phyloP scores from a whole-genome alignment of 2,113 vertebrate species.

The Panurus biarmicus region DNA sequence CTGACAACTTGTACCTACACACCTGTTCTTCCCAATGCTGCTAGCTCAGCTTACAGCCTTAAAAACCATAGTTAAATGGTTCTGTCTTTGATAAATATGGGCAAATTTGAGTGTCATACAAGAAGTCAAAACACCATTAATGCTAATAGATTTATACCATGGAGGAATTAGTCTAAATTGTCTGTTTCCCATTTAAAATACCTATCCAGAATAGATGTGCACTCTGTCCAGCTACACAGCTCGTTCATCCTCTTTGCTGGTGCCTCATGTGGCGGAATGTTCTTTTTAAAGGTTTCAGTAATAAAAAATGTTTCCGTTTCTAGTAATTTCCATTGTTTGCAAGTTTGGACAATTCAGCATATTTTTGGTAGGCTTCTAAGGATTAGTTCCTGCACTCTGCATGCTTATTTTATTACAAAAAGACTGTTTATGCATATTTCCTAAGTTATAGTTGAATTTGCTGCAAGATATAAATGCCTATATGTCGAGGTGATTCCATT shows the following conservation, averaged over 20 bases:
- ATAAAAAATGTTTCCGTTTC: not conserved
- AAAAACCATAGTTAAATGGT: not conserved
- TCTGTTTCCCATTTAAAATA: constrained; percentile 7
- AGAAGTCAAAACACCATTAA: not conserved
- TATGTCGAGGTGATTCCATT: no score
- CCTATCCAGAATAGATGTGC: not conserved
- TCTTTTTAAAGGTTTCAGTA: not conserved
- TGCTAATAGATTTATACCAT: not conserved
- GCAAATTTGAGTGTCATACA: not conserved
- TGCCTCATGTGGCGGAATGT: not conserved
- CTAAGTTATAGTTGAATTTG: not conserved
- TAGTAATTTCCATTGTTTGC: not conserved
- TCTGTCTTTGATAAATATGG: not conserved
- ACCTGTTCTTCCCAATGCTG: not conserved
- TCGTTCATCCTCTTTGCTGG: not conserved
- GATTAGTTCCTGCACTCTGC: not conserved
- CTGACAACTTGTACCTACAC: not conserved
- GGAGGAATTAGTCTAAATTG: not conserved
- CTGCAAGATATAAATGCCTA: not conserved
- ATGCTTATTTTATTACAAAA: not conserved
- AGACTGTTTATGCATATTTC: not conserved
- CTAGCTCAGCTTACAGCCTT: not conserved
- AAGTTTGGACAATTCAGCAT: not conserved
- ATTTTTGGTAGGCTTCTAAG: not conserved
- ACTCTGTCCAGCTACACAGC: not conserved